These are phyloP conservation scores for Aplochiton taeniatus DNA, from an alignment of 2,797 vertebrate genomes.

Conservation along the genomic window DNA sequence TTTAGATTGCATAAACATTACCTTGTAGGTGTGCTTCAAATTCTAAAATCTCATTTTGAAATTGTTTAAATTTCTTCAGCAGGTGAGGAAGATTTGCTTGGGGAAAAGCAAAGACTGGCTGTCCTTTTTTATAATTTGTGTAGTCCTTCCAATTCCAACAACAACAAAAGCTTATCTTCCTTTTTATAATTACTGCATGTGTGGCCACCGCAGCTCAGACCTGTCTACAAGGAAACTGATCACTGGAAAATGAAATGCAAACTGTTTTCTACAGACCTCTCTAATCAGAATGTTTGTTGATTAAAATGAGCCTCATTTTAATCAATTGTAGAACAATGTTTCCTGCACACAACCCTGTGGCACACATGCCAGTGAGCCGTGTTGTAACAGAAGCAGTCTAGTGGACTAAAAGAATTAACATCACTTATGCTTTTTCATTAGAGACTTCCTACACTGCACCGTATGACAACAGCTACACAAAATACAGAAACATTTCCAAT, in stretches of 20 bases:
- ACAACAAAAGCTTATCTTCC: slow-evolving; percentile 52
- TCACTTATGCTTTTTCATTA: no score
- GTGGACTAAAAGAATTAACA: no score
- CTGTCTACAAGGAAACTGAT: slow-evolving; percentile 43
- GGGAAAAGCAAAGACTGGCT: slow-evolving; percentile 38
- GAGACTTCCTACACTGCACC: no score
- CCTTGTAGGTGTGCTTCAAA: no score
- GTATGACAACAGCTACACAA: no score
- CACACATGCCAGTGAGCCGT: no score
- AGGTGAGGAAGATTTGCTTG: slow-evolving; percentile 34
- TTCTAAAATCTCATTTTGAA: neutral
- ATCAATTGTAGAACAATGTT: no score
- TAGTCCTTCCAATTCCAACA: slow-evolving; percentile 55
- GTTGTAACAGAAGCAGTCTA: no score
- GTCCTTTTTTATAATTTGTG: slow-evolving; percentile 48
- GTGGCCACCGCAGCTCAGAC: slow-evolving; percentile 32
- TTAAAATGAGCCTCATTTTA: neutral
- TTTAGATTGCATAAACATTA: no score
- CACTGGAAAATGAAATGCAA: slow-evolving; percentile 17
- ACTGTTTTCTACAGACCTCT: slow-evolving; percentile 10
- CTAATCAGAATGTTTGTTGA: neutral
- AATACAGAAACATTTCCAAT: no score
- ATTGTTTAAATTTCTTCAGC: slow-evolving; percentile 10
- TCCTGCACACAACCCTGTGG: no score
- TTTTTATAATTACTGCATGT: slow-evolving; percentile 60